These are phyloP conservation scores for Ophion slaviceki DNA, from an alignment of 2,888 invertebrate species.

Conservation along the genomic window DNA sequence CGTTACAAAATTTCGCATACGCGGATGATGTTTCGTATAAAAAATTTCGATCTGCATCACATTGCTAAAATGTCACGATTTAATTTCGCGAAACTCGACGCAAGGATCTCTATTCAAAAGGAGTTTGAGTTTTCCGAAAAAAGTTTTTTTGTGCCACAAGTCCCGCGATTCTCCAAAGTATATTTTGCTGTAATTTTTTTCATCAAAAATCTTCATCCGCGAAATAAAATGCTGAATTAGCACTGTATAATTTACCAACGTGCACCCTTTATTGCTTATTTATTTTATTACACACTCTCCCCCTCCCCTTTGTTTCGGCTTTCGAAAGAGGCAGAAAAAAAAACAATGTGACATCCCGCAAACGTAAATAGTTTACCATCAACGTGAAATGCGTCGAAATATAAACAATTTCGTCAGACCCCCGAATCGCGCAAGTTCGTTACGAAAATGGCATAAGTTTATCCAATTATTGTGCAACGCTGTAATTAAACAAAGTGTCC, in stretches of 20 bases:
- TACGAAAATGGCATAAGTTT: background rate
- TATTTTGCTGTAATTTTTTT: background rate
- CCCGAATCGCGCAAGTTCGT: slow-evolving; percentile 2
- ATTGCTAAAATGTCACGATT: too few relatives aligned
- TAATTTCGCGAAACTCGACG: too few relatives aligned
- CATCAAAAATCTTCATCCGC: background rate
- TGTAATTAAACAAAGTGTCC: background rate
- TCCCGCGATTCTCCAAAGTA: too few relatives aligned
- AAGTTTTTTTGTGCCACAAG: too few relatives aligned
- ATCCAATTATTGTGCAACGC: background rate
- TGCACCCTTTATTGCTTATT: too few relatives aligned
- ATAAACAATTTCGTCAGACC: slow-evolving; percentile 3
- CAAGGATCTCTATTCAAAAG: too few relatives aligned
- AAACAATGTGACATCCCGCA: background rate
- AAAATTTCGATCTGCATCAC: too few relatives aligned
- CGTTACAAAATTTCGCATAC: too few relatives aligned
- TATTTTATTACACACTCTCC: too few relatives aligned
- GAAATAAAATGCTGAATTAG: background rate
- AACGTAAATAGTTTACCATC: slow-evolving; percentile 3
- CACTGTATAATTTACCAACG: too few relatives aligned
- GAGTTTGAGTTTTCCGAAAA: too few relatives aligned
- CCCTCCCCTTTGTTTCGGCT: background rate
- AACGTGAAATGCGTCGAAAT: background rate
- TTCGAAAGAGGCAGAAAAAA: background rate
- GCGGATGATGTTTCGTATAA: too few relatives aligned